Percentiles rank a stretch among this genome's conserved stretches.
phyloP scores from a whole-genome alignment of 2,113 vertebrate genomes.

The Lepus timidus region DNA sequence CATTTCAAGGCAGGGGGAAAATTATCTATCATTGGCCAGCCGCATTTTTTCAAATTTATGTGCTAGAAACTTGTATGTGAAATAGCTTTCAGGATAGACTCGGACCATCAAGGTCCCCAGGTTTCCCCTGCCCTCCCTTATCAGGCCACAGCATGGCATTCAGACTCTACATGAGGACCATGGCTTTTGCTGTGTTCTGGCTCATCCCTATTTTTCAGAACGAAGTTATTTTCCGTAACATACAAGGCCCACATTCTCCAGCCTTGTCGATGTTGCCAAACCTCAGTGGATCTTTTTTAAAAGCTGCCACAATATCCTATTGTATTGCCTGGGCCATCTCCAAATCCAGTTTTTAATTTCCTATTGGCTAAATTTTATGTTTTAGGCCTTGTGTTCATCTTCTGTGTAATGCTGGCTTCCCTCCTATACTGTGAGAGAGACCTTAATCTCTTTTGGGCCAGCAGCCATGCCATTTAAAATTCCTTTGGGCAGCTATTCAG shows the following conservation, averaged over 20 bases:
- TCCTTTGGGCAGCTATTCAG: constrained; percentile 68
- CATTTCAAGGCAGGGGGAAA: neutral
- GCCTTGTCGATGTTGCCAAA: constrained; percentile 59
- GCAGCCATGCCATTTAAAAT: constrained; percentile 68
- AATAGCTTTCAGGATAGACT: neutral
- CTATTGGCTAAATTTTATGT: constrained; percentile 71
- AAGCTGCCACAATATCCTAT: constrained; percentile 72
- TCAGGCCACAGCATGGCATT: neutral
- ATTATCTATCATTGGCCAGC: neutral
- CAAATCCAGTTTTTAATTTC: constrained; percentile 80
- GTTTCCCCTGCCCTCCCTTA: neutral
- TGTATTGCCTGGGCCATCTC: constrained; percentile 75
- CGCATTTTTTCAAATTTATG: constrained; percentile 7
- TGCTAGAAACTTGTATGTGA: constrained; percentile 16
- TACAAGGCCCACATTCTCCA: constrained; percentile 57
- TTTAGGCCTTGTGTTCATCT: constrained; percentile 56
- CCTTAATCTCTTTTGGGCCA: constrained; percentile 67
- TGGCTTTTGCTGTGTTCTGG: constrained; percentile 27
- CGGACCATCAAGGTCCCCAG: too few species aligned
- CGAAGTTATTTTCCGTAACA: constrained; percentile 66
- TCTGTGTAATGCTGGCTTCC: constrained; percentile 49
- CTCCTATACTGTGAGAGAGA: neutral
- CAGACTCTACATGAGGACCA: neutral
- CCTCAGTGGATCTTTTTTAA: constrained; percentile 60
- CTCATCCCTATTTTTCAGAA: constrained; percentile 46